Percentiles rank a stretch among this genome's conserved stretches.
These are phyloP conservation scores for Noctua janthina DNA, from an alignment of 2,888 invertebrate genomes.

Conservation along the genomic window DNA sequence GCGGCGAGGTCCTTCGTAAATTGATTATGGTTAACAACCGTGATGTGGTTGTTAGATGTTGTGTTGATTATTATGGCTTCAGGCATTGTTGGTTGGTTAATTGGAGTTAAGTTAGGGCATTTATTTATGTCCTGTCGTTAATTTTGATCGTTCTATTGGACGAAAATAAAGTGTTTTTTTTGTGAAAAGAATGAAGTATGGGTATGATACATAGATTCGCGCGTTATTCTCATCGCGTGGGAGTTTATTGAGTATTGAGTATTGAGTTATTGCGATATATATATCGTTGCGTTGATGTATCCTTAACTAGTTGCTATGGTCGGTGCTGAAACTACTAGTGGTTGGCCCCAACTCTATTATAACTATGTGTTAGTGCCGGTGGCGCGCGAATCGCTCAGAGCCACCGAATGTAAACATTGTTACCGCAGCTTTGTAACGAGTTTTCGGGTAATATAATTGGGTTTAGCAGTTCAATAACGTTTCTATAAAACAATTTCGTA, in stretches of 20 bases:
- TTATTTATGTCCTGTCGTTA: constrained; percentile 33
- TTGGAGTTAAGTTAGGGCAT: constrained; percentile 32
- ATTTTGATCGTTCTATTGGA: constrained; percentile 13
- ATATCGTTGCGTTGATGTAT: constrained; percentile 17
- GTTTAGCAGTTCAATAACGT: constrained; percentile 3
- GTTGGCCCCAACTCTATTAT: constrained; percentile 6
- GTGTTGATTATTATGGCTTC: constrained; percentile 46
- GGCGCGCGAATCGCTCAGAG: constrained; percentile 32
- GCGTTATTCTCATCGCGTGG: constrained; percentile 6
- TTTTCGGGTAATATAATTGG: constrained; percentile 18
- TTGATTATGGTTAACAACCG: constrained; percentile 45
- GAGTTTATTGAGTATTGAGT: too few relatives aligned
- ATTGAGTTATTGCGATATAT: constrained; percentile 6
- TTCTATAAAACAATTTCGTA: neutral
- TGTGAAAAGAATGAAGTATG: neutral
- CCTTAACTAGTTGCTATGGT: constrained; percentile 17
- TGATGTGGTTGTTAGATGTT: constrained; percentile 29
- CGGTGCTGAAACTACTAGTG: constrained; percentile 22
- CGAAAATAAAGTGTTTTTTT: constrained; percentile 14
- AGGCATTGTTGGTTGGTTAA: constrained; percentile 18
- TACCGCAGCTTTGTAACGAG: constrained; percentile 7
- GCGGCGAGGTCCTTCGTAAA: constrained; percentile 56
- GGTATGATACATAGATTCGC: neutral
- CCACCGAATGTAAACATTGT: constrained; percentile 58
- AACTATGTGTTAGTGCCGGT: constrained; percentile 13